Evolutionary conservation across 2,113 vertebrate genomes (phyloP), one percentile per base, ranked within the genome.

Genomic region (Apus apus): DNA sequence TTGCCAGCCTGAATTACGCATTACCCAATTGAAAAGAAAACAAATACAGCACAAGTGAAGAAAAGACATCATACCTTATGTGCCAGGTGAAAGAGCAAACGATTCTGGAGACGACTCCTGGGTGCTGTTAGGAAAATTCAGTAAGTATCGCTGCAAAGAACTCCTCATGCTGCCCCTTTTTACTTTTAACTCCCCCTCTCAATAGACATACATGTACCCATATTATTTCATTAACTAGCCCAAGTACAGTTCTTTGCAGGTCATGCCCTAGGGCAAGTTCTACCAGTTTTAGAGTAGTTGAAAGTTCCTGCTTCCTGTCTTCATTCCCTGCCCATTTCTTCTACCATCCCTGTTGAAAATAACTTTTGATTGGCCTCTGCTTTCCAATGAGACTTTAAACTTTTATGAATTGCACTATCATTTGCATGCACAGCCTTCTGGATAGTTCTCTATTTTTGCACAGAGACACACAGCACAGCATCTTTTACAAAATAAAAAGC

Each of bases 51-150:
- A 77, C n/a, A 6, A 81, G 21, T 64, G 77, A 94, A 82, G 87
- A 90, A n/a, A 93, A 87, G 53, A 84, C 56, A 91, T 86, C 96
- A 71, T 97, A 99, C 99, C 99, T 99, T 99, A 96, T 99, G 99
- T 70, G 99, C 99, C 98, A 99, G 96, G 96, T 99, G 99, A 98
- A 99, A 99, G 54, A 99, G 98, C 32, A 99, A 98, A 45, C 99
- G 98, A 95, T 99, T 99, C 97, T 99, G 99, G 56, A 99, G 98
- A 51, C 98, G 98, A 94, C 98, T 99, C 96, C 98, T 98, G 8
- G 99, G 98, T 16, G 98, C 99, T 99, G 89, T 65, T 96, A 97
- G 75, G 61, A 85, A 97, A 89, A 94, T 92, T 78, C 21, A 86
- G 25, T 64, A 89, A 86, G 26, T 78, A 77, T 51, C 2, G 5